These are phyloP conservation scores for Tursiops truncatus DNA, from an alignment of 2,113 vertebrate genomes.

Conservation along the genomic window DNA sequence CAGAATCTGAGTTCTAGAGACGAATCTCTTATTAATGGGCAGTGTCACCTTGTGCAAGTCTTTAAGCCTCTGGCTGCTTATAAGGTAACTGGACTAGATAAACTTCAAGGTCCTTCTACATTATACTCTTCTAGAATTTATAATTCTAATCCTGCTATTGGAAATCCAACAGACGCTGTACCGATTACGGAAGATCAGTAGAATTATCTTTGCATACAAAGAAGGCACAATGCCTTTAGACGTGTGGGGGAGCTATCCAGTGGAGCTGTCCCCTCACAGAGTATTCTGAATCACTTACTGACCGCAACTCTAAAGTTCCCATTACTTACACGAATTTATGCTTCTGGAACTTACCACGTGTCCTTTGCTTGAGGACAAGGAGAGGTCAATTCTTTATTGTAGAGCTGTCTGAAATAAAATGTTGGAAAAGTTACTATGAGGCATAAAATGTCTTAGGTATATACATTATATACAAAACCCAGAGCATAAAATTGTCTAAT, in stretches of 20 bases:
- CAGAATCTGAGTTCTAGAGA: background rate
- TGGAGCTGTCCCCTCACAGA: background rate
- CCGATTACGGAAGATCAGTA: background rate
- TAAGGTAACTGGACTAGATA: background rate
- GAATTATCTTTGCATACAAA: background rate
- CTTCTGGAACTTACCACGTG: background rate
- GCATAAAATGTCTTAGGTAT: background rate
- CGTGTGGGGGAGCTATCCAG: background rate
- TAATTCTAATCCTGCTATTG: background rate
- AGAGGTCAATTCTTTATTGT: background rate
- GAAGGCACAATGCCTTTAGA: background rate
- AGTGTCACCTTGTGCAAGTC: constrained; percentile 47
- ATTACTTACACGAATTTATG: background rate
- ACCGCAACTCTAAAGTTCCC: background rate
- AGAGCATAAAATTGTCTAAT: background rate
- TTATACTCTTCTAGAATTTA: background rate
- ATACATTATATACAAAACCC: background rate
- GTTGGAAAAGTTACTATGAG: background rate
- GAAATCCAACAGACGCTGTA: background rate
- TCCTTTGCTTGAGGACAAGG: background rate
- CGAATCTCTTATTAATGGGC: background rate
- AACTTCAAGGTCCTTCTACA: background rate
- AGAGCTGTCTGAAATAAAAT: background rate
- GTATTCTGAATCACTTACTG: background rate
- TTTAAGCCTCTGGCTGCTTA: background rate